These are phyloP conservation scores for Larimichthys crocea DNA, from an alignment of 2,113 vertebrate species.

Conservation along the genomic window DNA sequence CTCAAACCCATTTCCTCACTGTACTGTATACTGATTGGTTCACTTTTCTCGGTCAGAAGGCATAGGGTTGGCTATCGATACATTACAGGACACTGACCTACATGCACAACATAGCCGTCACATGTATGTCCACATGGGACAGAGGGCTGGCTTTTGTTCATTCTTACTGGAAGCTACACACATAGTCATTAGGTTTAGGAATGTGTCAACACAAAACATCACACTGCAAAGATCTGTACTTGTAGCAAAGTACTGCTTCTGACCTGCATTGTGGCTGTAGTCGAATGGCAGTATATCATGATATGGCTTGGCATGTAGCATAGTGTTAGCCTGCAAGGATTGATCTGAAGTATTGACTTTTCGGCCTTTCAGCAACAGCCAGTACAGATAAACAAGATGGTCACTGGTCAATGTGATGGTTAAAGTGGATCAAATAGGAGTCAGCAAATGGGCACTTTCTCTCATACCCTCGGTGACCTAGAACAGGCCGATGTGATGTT, in stretches of 20 bases:
- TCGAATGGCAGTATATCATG: not conserved
- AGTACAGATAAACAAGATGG: not conserved
- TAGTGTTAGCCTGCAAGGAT: constrained; percentile 9
- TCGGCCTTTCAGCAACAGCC: not conserved
- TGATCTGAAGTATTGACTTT: constrained; percentile 18
- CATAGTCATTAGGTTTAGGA: not conserved
- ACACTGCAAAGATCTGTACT: not conserved
- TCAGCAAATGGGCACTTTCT: not conserved
- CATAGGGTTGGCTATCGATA: constrained; percentile 19
- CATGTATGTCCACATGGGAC: constrained; percentile 3
- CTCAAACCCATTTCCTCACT: constrained; percentile 65
- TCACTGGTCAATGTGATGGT: not conserved
- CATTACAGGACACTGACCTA: constrained; percentile 41
- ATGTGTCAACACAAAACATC: not conserved
- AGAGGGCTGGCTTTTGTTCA: not conserved
- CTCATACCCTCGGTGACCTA: not conserved
- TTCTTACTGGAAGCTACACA: constrained; percentile 2
- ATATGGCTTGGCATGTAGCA: not conserved
- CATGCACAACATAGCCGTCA: constrained; percentile 10
- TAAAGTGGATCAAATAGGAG: not conserved
- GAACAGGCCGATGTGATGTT: not conserved
- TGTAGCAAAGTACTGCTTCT: not conserved
- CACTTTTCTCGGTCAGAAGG: constrained; percentile 7
- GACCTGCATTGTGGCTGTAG: not conserved
- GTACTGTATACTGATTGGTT: constrained; percentile 56